Percentiles rank a stretch among this genome's conserved stretches.
Evolutionary conservation across 2,113 vertebrate species (phyloP).

Genomic region (Bostrychus sinensis): DNA sequence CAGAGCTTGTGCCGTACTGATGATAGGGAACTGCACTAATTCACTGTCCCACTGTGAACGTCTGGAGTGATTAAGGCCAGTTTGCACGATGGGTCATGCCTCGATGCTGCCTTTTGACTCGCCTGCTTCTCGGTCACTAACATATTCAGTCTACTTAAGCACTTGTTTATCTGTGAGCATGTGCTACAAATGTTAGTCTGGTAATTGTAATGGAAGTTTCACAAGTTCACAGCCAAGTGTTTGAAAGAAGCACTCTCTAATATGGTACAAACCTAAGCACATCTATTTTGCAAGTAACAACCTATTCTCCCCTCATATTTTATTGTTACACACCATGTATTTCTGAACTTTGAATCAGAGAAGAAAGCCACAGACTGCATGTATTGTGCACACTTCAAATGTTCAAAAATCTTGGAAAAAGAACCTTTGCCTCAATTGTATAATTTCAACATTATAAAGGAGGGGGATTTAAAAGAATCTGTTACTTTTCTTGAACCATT

Average conservation of each 20-base stretch:
- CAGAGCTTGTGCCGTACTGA: conserved; percentile 79
- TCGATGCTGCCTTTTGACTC: conserved; percentile 25
- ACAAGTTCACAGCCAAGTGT: background rate
- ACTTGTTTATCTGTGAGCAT: conserved; percentile 13
- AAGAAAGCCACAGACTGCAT: background rate
- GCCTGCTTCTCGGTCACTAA: conserved; percentile 33
- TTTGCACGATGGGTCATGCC: conserved; percentile 66
- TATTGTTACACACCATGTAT: background rate
- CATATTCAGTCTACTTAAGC: conserved; percentile 40
- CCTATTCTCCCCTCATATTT: background rate
- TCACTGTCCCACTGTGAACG: conserved; percentile 88
- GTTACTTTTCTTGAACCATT: no score
- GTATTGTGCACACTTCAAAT: background rate
- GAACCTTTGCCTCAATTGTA: no score
- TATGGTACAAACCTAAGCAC: background rate
- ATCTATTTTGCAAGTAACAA: background rate
- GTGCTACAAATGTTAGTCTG: background rate
- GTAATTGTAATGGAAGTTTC: conserved; percentile 5
- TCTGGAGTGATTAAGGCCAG: conserved; percentile 96
- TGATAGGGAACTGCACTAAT: conserved; percentile 89
- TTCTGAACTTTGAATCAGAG: background rate
- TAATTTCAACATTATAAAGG: no score
- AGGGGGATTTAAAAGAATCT: no score
- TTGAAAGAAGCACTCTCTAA: background rate
- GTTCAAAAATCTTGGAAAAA: no score